Evolutionary conservation across 2,113 vertebrate species (phyloP).

Genomic region (Myxocyprinus asiaticus): DNA sequence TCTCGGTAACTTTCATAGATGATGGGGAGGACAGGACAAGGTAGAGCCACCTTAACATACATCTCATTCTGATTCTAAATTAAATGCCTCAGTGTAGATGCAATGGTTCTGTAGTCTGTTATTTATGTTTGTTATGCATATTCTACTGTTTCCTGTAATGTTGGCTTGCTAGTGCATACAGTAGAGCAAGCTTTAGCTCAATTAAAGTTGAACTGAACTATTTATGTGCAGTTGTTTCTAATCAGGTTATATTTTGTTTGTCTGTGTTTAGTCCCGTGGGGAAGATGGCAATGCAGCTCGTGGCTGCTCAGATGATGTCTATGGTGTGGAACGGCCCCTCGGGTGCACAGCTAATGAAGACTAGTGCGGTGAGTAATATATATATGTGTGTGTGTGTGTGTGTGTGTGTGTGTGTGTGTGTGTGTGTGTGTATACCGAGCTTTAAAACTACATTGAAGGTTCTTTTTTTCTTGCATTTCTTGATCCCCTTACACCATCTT

Average conservation of each 20-base stretch:
- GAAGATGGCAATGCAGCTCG: conserved; percentile 93
- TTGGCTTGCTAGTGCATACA: too few species aligned
- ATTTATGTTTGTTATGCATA: neutral
- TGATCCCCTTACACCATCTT: too few species aligned
- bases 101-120: neutral
- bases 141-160: too few species aligned
- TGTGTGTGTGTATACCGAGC: too few species aligned
- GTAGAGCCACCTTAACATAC: conserved; percentile 67
- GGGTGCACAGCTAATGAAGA: conserved; percentile 77
- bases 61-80: neutral
- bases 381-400: too few species aligned
- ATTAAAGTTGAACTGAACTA: too few species aligned
- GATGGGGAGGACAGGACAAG: conserved; percentile 88
- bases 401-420: too few species aligned
- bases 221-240: too few species aligned
- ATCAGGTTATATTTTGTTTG: neutral
- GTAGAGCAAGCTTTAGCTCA: too few species aligned
- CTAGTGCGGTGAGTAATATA: conserved; percentile 73
- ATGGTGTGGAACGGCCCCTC: conserved; percentile 76
- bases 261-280: conserved; percentile 80
- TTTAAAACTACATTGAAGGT: too few species aligned
- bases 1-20: conserved; percentile 84
- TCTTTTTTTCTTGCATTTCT: too few species aligned
- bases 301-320: conserved; percentile 91
- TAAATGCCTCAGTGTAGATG: neutral